phyloP scores from a whole-genome alignment of 1,140 invertebrate species.

The Sycophaga agraensis region DNA sequence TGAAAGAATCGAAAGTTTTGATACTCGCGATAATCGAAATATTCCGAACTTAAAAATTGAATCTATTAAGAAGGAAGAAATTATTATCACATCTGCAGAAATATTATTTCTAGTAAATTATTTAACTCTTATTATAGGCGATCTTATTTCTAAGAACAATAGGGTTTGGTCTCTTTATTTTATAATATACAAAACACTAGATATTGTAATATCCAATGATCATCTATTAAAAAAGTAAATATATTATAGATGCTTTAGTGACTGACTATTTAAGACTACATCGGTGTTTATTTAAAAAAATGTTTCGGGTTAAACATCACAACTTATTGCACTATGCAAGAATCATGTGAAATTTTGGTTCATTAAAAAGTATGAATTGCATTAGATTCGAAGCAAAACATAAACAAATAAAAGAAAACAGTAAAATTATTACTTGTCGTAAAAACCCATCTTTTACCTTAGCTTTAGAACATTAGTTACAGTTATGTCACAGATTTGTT shows the following conservation, averaged over 20 bases:
- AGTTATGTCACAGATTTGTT: conserved; percentile 18
- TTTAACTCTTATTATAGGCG: conserved; percentile 40
- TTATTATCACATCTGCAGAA: conserved; percentile 40
- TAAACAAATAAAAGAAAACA: conserved; percentile 29
- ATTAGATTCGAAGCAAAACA: conserved; percentile 35
- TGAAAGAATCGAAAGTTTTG: conserved; percentile 19
- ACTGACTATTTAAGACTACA: background rate
- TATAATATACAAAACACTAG: conserved; percentile 8
- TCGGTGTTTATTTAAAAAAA: background rate
- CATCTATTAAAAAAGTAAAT: background rate
- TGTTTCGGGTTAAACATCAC: conserved; percentile 30
- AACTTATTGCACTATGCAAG: conserved; percentile 25
- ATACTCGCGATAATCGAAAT: background rate
- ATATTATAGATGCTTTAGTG: background rate
- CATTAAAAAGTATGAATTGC: conserved; percentile 20
- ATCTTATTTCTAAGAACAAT: conserved; percentile 36
- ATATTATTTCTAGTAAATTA: conserved; percentile 37
- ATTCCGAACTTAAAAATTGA: conserved; percentile 15
- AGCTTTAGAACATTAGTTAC: conserved; percentile 21
- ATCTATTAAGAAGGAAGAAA: conserved; percentile 32
- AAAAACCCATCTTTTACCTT: conserved; percentile 21
- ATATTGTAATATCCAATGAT: conserved; percentile 17
- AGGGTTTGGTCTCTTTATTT: conserved; percentile 32
- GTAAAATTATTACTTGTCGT: conserved; percentile 27
- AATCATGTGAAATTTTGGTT: conserved; percentile 29